These are phyloP conservation scores for Nemurella pictetii DNA, from an alignment of 2,888 invertebrate genomes.

Conservation along the genomic window DNA sequence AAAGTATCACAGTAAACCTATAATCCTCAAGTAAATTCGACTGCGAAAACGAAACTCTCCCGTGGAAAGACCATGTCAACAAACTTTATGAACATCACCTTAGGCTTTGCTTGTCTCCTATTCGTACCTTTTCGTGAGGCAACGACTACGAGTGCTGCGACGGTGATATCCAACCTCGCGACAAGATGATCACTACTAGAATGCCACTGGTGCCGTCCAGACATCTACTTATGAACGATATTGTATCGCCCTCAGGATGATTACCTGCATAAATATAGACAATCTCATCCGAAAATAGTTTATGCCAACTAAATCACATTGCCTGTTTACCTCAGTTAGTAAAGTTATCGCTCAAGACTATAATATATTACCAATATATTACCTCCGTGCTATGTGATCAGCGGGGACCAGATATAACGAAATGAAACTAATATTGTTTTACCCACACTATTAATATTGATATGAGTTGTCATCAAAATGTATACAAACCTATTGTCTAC, in stretches of 20 bases:
- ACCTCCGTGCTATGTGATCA: no score
- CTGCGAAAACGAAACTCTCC: no score
- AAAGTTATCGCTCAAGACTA: neutral
- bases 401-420: no score
- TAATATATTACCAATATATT: neutral
- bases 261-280: neutral
- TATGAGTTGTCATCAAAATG: no score
- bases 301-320: neutral
- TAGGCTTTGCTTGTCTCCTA: neutral
- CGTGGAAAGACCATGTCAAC: no score
- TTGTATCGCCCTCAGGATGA: neutral
- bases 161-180: neutral
- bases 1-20: no score
- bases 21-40: no score
- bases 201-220: neutral
- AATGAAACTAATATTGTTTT: no score
- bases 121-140: no score
- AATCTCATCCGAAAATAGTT: neutral
- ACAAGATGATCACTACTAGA: neutral
- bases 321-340: neutral
- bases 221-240: neutral
- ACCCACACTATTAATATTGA: no score
- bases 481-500: no score
- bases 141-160: neutral
- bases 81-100: no score